phyloP scores from a whole-genome alignment of 2,888 invertebrate species.

The Lordiphosa fenestrarum region DNA sequence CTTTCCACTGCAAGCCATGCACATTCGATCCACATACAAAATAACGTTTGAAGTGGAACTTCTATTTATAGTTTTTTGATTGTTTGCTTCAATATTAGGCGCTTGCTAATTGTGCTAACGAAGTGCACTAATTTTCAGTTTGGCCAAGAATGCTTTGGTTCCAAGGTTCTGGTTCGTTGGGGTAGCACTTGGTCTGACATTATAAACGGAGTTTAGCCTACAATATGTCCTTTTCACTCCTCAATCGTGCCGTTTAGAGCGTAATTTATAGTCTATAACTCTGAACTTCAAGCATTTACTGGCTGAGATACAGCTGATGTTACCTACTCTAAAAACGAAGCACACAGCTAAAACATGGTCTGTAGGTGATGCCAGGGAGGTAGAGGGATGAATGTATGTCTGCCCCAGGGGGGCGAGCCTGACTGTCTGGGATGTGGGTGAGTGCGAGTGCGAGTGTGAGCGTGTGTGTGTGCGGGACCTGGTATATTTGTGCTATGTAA shows the following conservation, averaged over 20 bases:
- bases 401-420: constrained; percentile 49
- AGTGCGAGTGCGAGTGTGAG: neutral
- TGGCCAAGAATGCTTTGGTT: too few relatives aligned
- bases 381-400: constrained; percentile 8
- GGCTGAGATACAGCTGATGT: constrained; percentile 26
- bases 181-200: too few relatives aligned
- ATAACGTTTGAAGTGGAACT: too few relatives aligned
- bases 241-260: neutral
- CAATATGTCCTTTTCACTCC: too few relatives aligned
- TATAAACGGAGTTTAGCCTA: too few relatives aligned
- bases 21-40: too few relatives aligned
- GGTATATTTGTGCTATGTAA: constrained; percentile 72
- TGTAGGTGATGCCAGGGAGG: constrained; percentile 23
- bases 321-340: constrained; percentile 33
- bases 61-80: too few relatives aligned
- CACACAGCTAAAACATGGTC: constrained; percentile 19
- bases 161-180: too few relatives aligned
- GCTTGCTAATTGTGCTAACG: too few relatives aligned
- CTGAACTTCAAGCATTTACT: neutral
- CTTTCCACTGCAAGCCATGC: too few relatives aligned
- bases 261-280: constrained; percentile 18
- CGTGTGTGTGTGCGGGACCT: constrained; percentile 17
- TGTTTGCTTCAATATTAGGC: too few relatives aligned
- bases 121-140: too few relatives aligned
- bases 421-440: constrained; percentile 42